Conservation (phyloP, 2,888 invertebrate genomes). For the Drosophila infuscata region DNA sequence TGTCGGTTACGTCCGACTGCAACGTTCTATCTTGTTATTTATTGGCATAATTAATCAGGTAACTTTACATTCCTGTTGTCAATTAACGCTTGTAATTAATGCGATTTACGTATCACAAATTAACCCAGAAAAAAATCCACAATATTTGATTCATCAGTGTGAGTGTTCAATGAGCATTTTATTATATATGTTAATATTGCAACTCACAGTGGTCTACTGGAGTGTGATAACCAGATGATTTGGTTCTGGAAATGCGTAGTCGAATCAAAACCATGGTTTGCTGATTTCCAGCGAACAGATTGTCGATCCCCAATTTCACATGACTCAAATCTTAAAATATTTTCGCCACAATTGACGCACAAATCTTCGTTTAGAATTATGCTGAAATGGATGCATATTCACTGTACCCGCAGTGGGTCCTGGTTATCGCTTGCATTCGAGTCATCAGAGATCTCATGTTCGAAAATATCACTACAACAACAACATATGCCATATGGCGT, state of each 20-base stretch:
- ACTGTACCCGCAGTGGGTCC: not conserved
- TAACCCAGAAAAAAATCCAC: not conserved
- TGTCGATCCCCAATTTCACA: conserved; percentile 14
- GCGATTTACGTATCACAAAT: conserved; percentile 3
- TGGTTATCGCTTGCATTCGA: not conserved
- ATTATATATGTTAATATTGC: not conserved
- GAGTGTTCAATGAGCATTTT: not conserved
- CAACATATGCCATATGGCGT: not conserved
- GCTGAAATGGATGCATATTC: not conserved
- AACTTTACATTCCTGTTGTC: not conserved
- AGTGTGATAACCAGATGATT: not conserved
- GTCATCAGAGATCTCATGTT: not conserved
- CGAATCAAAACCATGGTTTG: conserved; percentile 35
- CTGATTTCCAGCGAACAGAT: conserved; percentile 29
- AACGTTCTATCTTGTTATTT: no score
- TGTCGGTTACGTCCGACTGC: no score
- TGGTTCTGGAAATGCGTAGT: conserved; percentile 2
- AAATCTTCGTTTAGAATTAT: conserved; percentile 18
- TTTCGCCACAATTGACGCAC: conserved; percentile 61
- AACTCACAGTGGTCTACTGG: not conserved
- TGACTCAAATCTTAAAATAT: conserved; percentile 57
- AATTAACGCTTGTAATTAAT: not conserved
- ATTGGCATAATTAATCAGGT: not conserved
- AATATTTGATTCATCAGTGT: not conserved
- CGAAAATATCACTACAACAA: not conserved